Conservation (phyloP, 1,140 invertebrate genomes). For the Agraylea sexmaculata region DNA sequence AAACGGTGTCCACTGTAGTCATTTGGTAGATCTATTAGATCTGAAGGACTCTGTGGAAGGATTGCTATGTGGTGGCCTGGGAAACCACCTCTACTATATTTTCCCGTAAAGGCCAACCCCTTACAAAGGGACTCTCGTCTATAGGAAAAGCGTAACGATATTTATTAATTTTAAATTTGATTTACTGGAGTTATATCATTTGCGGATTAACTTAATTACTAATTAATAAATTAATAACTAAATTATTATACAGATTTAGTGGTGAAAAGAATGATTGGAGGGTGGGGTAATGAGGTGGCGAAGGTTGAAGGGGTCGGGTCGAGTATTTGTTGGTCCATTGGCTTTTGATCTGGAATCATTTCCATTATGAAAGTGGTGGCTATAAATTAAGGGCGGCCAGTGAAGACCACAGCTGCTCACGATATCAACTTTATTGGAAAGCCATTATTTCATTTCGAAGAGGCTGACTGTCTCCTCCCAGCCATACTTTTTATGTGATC, state of each 20-base stretch:
- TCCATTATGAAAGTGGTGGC: constrained; percentile 6
- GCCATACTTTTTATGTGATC: constrained; percentile 13
- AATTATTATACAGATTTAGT: not conserved
- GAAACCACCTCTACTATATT: no score
- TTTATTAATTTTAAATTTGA: not conserved
- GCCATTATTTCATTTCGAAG: constrained; percentile 18
- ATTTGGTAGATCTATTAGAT: no score
- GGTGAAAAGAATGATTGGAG: constrained; percentile 1
- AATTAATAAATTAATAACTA: not conserved
- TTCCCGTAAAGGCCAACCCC: no score
- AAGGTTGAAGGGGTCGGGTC: no score
- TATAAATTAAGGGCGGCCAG: no score
- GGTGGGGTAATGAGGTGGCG: constrained; percentile 1
- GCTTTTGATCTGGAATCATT: no score
- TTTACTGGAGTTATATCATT: not conserved
- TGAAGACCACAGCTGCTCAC: constrained; percentile 2
- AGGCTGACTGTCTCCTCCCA: no score
- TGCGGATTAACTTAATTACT: not conserved
- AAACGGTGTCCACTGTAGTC: no score
- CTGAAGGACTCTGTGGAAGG: no score
- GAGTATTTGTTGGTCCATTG: no score
- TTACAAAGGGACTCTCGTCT: no score
- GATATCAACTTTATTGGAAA: constrained; percentile 14
- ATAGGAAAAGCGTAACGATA: not conserved
- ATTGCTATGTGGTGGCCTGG: no score